Evolutionary conservation across 2,797 vertebrate species (phyloP).

Genomic region (Peromyscus aztecus): DNA sequence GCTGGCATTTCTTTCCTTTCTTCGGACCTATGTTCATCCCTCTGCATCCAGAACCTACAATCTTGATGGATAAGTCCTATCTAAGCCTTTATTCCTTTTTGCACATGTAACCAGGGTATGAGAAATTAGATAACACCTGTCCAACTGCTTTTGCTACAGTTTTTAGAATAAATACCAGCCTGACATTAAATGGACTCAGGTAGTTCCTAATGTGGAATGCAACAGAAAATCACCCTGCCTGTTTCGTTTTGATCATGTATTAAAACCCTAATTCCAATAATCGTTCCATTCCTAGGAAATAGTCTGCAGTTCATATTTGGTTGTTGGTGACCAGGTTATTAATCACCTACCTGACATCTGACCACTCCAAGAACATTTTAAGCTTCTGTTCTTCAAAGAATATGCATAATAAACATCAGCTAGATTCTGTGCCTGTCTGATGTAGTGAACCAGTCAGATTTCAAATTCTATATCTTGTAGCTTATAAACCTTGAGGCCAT

Average conservation of each 20-base stretch:
- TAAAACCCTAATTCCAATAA: background rate
- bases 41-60: background rate
- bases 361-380: background rate
- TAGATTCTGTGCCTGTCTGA: background rate
- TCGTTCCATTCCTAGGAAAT: background rate
- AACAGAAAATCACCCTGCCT: background rate
- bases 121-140: background rate
- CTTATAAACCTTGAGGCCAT: background rate
- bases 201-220: background rate
- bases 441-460: background rate
- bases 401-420: background rate
- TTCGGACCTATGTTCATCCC: background rate
- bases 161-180: background rate
- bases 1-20: background rate
- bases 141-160: background rate
- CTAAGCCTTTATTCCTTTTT: background rate
- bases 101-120: no score
- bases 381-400: background rate
- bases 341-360: background rate
- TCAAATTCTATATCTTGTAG: background rate
- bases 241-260: background rate
- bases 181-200: background rate
- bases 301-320: background rate
- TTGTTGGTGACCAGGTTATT: background rate
- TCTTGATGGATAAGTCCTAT: background rate